phyloP scores from a whole-genome alignment of 2,888 invertebrate species.

The Bembecia ichneumoniformis region DNA sequence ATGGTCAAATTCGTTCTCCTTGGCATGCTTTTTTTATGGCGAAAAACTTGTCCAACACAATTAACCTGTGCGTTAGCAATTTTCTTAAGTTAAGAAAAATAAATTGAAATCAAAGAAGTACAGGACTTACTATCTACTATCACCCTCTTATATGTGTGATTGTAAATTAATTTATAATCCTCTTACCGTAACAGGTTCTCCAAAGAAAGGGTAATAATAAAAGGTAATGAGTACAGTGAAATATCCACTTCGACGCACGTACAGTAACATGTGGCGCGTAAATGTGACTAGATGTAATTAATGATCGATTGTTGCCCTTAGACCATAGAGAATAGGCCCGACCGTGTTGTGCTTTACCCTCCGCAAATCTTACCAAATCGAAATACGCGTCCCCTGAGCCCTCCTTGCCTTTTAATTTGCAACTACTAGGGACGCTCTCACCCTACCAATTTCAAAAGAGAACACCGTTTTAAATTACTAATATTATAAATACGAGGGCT shows the following conservation, averaged over 20 bases:
- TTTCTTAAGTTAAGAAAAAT: too few relatives aligned
- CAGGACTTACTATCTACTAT: too few relatives aligned
- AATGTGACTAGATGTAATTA: conserved; percentile 69
- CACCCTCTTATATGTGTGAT: too few relatives aligned
- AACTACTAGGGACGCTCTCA: conserved; percentile 50
- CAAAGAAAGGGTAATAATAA: background rate
- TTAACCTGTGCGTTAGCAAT: too few relatives aligned
- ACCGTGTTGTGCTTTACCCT: conserved; percentile 27
- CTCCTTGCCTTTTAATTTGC: conserved; percentile 69
- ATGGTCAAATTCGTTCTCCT: too few relatives aligned
- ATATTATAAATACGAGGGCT: too few relatives aligned
- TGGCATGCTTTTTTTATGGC: too few relatives aligned
- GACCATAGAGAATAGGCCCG: conserved; percentile 37
- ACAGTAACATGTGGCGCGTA: conserved; percentile 59
- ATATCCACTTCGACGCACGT: background rate
- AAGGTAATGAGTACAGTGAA: background rate
- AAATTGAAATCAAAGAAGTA: too few relatives aligned
- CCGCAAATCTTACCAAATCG: conserved; percentile 56
- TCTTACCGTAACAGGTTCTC: too few relatives aligned
- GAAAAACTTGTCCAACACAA: too few relatives aligned
- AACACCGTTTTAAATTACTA: background rate
- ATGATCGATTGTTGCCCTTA: conserved; percentile 62
- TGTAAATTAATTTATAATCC: too few relatives aligned
- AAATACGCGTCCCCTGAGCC: conserved; percentile 53
- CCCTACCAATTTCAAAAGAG: conserved; percentile 4